Conservation (phyloP, 2,888 invertebrate species). For the Patella pellucida region DNA sequence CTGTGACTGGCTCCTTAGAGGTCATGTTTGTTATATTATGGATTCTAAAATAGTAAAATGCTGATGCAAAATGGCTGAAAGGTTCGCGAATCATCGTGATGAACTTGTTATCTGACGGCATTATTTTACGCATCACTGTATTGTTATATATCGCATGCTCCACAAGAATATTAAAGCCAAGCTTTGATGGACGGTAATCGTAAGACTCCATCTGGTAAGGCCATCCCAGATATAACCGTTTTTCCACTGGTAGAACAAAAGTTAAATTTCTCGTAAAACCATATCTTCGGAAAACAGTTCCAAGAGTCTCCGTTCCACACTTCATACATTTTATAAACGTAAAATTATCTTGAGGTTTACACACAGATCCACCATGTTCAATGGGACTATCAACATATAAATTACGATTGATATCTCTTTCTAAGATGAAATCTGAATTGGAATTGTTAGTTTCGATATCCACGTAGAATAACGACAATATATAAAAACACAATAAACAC, state of each 20-base stretch:
- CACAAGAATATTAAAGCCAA: conserved; percentile 59
- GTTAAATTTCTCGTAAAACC: conserved; percentile 56
- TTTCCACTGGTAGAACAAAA: conserved; percentile 58
- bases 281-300: conserved; percentile 61
- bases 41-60: conserved; percentile 63
- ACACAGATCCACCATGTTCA: background rate
- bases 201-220: conserved; percentile 56
- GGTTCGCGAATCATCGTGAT: conserved; percentile 66
- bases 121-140: conserved; percentile 50
- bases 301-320: conserved; percentile 66
- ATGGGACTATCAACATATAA: no score
- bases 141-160: conserved; percentile 66
- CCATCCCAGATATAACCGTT: conserved; percentile 66
- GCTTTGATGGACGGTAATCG: conserved; percentile 55
- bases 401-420: no score
- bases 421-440: no score
- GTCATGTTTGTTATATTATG: conserved; percentile 47
- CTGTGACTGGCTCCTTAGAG: conserved; percentile 41
- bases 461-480: no score
- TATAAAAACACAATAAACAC: no score
- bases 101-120: conserved; percentile 58
- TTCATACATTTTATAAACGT: conserved; percentile 69
- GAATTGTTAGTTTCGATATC: no score
- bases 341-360: conserved; percentile 44
- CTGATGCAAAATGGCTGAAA: conserved; percentile 61